A percentile compares a stretch with the other conserved stretches of the same genome.
These are phyloP conservation scores for Aegypius monachus DNA, from an alignment of 2,113 vertebrate species.

Conservation along the genomic window DNA sequence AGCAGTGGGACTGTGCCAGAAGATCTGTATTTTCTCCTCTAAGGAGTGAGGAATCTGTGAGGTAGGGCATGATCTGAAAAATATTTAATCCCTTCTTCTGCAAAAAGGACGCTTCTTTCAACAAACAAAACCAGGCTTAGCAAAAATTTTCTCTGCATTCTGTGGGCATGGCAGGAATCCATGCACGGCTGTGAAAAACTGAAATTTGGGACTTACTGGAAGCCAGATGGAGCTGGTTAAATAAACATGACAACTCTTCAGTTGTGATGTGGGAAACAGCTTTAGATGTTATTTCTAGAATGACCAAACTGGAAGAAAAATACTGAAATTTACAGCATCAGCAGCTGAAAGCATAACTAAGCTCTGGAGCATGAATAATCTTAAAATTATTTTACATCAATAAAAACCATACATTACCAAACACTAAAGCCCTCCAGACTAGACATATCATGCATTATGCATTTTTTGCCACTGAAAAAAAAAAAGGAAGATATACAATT, in stretches of 20 bases:
- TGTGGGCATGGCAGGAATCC: neutral
- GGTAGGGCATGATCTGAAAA: neutral
- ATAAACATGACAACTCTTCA: conserved; percentile 2
- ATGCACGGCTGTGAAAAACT: neutral
- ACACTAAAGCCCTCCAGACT: neutral
- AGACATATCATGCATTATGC: neutral
- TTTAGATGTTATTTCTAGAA: conserved; percentile 17
- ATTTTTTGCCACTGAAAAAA: neutral
- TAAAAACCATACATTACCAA: neutral
- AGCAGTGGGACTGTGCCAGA: neutral
- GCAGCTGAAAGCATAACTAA: neutral
- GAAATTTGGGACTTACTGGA: neutral
- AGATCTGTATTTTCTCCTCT: neutral
- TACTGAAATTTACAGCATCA: neutral
- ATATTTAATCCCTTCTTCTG: neutral
- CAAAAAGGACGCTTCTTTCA: neutral
- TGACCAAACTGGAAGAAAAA: neutral
- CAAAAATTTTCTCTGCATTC: neutral
- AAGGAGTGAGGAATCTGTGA: neutral
- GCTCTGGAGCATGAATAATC: neutral
- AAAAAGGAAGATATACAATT: neutral
- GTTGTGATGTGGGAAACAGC: neutral
- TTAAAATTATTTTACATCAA: neutral
- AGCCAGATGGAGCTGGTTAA: conserved; percentile 30
- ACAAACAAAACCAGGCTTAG: neutral